Evolutionary conservation across 2,113 vertebrate species (phyloP), one percentile per base, ranked within the genome.

Genomic region (Hylia prasina): DNA sequence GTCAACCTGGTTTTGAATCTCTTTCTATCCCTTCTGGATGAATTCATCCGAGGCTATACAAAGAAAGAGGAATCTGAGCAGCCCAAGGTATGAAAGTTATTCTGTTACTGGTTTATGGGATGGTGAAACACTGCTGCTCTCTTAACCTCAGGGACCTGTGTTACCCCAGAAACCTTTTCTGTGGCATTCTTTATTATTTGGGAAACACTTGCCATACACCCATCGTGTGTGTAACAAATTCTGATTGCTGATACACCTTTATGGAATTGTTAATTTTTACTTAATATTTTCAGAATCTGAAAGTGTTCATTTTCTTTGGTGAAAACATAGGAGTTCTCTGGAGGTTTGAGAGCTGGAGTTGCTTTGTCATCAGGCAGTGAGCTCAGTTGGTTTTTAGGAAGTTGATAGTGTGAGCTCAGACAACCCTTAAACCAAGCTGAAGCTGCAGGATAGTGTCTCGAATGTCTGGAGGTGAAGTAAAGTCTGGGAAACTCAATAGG

Each of bases 1-100:
- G 97, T 99, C 60, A 98, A 99, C 40, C 98, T 99, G 35, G 99
- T 99, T 82, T 98, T 99, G 85, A 99, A 99, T 94, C 98, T 99
- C 64, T 99, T 99, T 98, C 99, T 99, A 84, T 99, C 99, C 0
- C 98, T 99, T 93, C 97, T 99, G 72, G 99, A 99, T 14, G 99
- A 99, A 45, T 99, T 99, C 95, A 99, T 99, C 37, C 97, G 99
- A 24, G 98, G 98, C n/a, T 98, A 99, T 73, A 97, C 98, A 81
- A 99, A 99, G 97, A 99, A 98, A 42, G 98, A 99, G 84, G 99
- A 99, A 57, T 98, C 97, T 1, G 99, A 99, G 80, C 98, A 98
- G 40, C 82, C 94, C 24, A 99, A 99, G 98, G 99, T 99, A 64
- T 47, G 21, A 57, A 73, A 48, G 25, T 51, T 63, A 6, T 2